A percentile compares a stretch with the other conserved stretches of the same genome.
Conservation (phyloP, 2,888 invertebrate species). For the Teleiodes luculella region DNA sequence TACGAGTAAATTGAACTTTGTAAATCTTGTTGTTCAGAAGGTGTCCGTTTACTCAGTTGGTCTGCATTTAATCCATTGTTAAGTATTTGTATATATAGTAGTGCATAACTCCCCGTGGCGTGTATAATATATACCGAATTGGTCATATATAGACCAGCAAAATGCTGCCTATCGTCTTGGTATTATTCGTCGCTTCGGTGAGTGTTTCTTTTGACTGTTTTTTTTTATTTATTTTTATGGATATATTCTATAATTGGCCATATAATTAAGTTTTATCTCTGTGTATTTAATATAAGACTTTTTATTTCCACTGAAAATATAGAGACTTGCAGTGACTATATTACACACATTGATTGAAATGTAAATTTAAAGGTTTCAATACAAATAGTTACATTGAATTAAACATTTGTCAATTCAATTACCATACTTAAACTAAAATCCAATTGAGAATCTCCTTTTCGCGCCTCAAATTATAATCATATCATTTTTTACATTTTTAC, state of each 20-base stretch:
- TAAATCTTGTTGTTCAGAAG: constrained; percentile 17
- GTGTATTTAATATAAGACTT: no score
- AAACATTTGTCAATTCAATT: no score
- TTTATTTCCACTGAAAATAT: no score
- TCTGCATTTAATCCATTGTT: constrained; percentile 36
- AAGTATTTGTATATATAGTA: constrained; percentile 57
- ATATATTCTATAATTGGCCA: constrained; percentile 4
- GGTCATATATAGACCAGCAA: constrained; percentile 56
- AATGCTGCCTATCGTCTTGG: constrained; percentile 62
- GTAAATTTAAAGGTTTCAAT: no score
- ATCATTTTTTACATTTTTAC: no score
- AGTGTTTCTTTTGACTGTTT: constrained; percentile 36
- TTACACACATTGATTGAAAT: no score
- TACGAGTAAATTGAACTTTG: constrained; percentile 23
- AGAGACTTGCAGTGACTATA: no score
- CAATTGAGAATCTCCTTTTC: no score
- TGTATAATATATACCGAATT: constrained; percentile 72
- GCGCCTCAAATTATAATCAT: no score
- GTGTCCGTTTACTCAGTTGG: constrained; percentile 50
- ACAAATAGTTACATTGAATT: no score
- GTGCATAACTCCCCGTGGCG: constrained; percentile 28
- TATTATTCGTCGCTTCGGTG: constrained; percentile 57
- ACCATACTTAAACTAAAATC: no score
- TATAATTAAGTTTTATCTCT: no score
- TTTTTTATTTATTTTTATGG: neutral